Evolutionary conservation across 2,113 vertebrate species (phyloP).

Genomic region (Takifugu flavidus): DNA sequence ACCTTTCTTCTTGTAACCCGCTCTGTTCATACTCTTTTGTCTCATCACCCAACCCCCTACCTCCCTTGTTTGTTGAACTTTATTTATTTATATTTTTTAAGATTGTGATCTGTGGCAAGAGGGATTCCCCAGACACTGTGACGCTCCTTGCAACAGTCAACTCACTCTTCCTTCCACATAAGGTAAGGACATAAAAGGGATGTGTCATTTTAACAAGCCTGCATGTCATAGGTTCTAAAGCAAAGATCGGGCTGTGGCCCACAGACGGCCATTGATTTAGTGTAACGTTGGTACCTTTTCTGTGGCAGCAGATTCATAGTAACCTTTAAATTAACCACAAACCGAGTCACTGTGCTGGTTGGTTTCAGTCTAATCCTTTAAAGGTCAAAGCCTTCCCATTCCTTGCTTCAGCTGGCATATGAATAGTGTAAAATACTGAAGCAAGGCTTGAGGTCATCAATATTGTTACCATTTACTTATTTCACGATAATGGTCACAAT

Average conservation of each 20-base stretch:
- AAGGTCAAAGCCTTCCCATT: no score
- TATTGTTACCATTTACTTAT: no score
- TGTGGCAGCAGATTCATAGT: background rate
- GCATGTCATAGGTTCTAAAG: background rate
- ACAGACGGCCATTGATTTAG: background rate
- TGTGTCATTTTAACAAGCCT: conserved; percentile 5
- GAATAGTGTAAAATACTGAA: no score
- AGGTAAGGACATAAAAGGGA: conserved; percentile 70
- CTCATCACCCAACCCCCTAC: background rate
- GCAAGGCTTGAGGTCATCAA: no score
- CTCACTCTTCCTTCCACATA: conserved; percentile 83
- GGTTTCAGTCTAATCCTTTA: no score
- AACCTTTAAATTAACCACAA: background rate
- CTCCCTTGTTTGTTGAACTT: background rate
- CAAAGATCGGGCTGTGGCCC: background rate
- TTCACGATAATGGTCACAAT: no score
- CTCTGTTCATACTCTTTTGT: background rate
- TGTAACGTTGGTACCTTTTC: background rate
- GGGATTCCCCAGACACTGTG: conserved; percentile 81
- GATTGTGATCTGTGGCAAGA: conserved; percentile 87
- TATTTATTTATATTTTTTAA: conserved; percentile 39
- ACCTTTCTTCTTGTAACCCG: background rate
- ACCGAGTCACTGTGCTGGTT: background rate
- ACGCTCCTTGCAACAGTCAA: conserved; percentile 77
- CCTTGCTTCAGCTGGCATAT: no score